Evolutionary conservation across 1,140 invertebrate species (phyloP), one percentile per base, ranked within the genome.

Genomic region (Adelges cooleyi): DNA sequence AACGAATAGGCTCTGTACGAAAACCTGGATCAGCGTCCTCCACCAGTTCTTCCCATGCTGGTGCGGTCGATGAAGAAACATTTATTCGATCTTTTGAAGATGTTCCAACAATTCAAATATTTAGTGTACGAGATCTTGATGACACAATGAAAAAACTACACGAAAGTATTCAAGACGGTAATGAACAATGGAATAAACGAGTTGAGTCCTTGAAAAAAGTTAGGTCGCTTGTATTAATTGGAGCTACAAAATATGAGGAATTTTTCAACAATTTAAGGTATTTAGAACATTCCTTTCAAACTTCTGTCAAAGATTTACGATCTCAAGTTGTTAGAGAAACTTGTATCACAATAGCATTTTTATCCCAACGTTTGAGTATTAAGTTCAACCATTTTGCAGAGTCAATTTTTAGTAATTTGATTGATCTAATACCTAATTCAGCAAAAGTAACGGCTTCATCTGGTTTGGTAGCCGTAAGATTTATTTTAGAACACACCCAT

Each of bases 381-480:
- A 90, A 89, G 74, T 81, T 94, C 70, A 92, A 95, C 68, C 84
- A 84, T 74, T 89, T 93, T 75, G 86, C 86, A 20, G 86, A 94
- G 73, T 79, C 82, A 65, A 80, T 96, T 46, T 74, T 98, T 40
- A 85, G 86, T 53, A 82, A 84, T 67, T 75, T 98, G 22, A 91
- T 98, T 71, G 89, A 87, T 73, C 81, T 98, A 48, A 92, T 97
- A 74, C 91, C 90, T 72, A 98, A 98, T 77, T 92, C 90, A 72
- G 94, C 92, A 69, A 98, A 98, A 82, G 86, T 88, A 69, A 92
- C 98, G 77, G 88, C 94, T 9, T 89, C 92, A 10, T 89, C 93
- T 10, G 92, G 90, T 33, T 82, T 85, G 11, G 84, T 95, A 49
- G 85, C 89, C 44, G 82, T 97, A 25, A 82, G 86, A 15, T 97